Conservation (phyloP, 2,113 vertebrate genomes). For the Vulpes lagopus region DNA sequence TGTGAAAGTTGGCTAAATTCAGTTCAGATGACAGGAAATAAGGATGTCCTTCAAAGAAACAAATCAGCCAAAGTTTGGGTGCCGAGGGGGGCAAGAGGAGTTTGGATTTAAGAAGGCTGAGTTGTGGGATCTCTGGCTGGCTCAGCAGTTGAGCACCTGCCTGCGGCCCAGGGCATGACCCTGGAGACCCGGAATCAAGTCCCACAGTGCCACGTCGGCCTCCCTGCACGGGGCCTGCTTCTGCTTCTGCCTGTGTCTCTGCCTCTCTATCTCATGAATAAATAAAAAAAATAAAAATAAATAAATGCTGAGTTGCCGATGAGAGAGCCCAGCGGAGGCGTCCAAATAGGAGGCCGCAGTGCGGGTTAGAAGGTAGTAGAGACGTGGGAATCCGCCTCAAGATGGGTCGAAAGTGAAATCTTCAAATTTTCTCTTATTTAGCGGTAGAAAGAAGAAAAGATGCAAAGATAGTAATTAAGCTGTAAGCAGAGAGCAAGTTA, state of each 20-base stretch:
- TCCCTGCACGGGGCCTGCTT: too few species aligned
- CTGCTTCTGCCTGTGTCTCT: too few species aligned
- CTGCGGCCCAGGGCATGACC: too few species aligned
- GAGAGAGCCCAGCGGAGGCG: background rate
- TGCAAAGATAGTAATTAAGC: background rate
- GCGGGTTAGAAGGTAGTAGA: background rate
- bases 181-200: too few species aligned
- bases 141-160: too few species aligned
- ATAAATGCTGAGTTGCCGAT: background rate
- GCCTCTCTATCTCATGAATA: too few species aligned
- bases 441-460: background rate
- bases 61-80: background rate
- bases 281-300: too few species aligned
- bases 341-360: background rate
- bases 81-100: background rate
- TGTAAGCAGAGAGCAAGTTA: conserved; percentile 7
- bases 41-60: background rate
- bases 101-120: background rate
- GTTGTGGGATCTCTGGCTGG: too few species aligned
- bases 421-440: background rate
- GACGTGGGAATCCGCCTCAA: background rate
- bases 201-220: too few species aligned
- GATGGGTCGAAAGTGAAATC: background rate
- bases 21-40: background rate
- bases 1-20: background rate